Evolutionary conservation across 1,140 invertebrate genomes (phyloP), one percentile per base, ranked within the genome.

Genomic region (Phocides pigmalion): DNA sequence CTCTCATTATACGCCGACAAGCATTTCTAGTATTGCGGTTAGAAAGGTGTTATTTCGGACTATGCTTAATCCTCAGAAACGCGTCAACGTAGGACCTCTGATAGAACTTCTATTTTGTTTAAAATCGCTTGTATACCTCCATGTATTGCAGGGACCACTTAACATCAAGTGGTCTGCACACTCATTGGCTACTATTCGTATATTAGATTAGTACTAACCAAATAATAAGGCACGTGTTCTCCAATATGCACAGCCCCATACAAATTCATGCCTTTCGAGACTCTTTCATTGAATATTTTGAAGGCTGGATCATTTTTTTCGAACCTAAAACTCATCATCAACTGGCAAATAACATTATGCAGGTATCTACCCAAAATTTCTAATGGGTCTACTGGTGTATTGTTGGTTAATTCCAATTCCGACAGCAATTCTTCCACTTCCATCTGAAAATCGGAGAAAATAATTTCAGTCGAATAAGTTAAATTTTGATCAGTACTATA

Each of bases 341-440:
- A 93, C 12, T 95, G 95, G 76, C 96, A 97, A 32, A 98, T 97
- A 0, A 98, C 96, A 81, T 98, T 98, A 77, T 95, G 96, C 17
- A 97, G 94, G 0, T 96, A 94, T 64, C 95, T 93, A 3, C 94
- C 94, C 2, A 97, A 87, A 0, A 93, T 84, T 0, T 93, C 90
- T 0, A 94, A 94, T 14, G 96, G 81, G 70, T 95, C 93, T 0
- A 94, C 93, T 0, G 95, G 92, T 12, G 90, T 82, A 0, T 93
- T 93, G 8, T 93, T 87, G 32, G 85, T 84, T 1, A 83, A 81
- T n/a, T 91, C 87, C 46, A 97, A 69, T 3, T 93, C 92, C 0
- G 84, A 81, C 3, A 97, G 87, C 53, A 97, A 93, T 50, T 93
- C 92, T 22, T 95, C 90, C 0, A 97, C 95, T 86, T 98, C 96